Evolutionary conservation across 2,797 vertebrate species (phyloP), one percentile per base, ranked within the genome.

Genomic region (Gambusia yucatana): DNA sequence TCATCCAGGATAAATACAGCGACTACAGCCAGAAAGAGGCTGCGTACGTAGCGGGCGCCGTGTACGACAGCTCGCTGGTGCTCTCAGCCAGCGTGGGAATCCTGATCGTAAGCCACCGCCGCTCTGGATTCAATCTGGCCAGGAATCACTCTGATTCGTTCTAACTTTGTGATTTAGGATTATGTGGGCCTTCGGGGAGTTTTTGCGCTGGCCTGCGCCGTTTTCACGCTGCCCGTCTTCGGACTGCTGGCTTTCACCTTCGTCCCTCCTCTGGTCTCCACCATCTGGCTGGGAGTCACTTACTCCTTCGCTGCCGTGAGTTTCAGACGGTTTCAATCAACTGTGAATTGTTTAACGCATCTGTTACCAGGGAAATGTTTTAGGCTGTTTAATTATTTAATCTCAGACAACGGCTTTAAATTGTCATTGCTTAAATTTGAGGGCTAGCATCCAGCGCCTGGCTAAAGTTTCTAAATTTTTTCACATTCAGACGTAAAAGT

Each of bases 1-100:
- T 98, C 82, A 97, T 97, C 77, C 96, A 97, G 91, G 96, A 97
- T 87, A 97, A 98, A 82, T 97, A 97, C 83, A 74, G 59, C 0
- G 94, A 89, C 72, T 97, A 97, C 90, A 96, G 91, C 77, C 97
- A 97, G 92, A 96, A 96, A 89, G 93, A 95, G 78, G 95, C 95
- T 0, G 77, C 96, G 10, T 96, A 96, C 4, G 89, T 97, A 2
- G 96, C 94, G 0, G 97, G 96, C 6, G 96, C 96, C 0, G 95
- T 96, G 25, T 96, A 96, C 0, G 94, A 97, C 93, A 95, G 95
- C 75, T 97, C 94, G 6, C 91, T 97, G 14, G 87, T 97, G 63
- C 96, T 97, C 25, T 96, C 95, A 0, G 93, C 96, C 77, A 91
- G 57, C 2, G 95, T 92, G 46, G 96, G 96, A 76, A 96, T 97